Percentiles rank a stretch among this genome's conserved stretches.
Evolutionary conservation across 2,888 invertebrate genomes (phyloP).

Genomic region (Eutolmus rufibarbis): DNA sequence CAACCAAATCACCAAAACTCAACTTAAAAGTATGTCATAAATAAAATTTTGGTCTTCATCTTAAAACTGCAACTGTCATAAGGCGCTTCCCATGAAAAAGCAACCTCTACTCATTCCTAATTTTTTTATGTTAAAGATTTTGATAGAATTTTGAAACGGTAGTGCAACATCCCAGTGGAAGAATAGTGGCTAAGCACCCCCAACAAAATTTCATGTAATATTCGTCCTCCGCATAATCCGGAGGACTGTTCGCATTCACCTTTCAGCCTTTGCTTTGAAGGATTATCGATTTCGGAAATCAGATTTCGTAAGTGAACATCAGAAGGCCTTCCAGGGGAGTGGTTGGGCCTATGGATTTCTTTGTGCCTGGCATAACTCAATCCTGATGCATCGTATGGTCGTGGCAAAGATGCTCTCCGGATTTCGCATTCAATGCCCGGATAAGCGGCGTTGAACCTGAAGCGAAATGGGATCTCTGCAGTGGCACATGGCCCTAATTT

Average conservation of each 20-base stretch:
- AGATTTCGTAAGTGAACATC: constrained; percentile 44
- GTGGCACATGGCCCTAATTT: constrained; percentile 19
- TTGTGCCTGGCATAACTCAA: constrained; percentile 40
- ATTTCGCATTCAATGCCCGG: constrained; percentile 4
- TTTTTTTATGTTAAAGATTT: neutral
- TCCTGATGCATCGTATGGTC: neutral
- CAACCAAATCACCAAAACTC: too few species aligned
- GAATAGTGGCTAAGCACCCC: constrained; percentile 10
- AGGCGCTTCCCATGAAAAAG: neutral
- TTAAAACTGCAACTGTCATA: neutral
- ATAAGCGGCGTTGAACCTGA: neutral
- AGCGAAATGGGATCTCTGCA: neutral
- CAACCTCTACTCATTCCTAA: neutral
- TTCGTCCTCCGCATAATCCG: constrained; percentile 39
- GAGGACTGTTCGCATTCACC: constrained; percentile 42
- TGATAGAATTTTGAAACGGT: neutral
- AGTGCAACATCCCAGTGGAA: neutral
- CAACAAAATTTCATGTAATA: constrained; percentile 25
- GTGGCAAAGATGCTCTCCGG: neutral
- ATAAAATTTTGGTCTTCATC: neutral
- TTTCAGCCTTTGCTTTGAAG: constrained; percentile 42
- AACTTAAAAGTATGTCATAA: neutral
- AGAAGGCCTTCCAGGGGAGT: neutral
- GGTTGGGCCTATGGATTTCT: constrained; percentile 11
- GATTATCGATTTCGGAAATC: constrained; percentile 44